Percentiles rank a stretch among this genome's conserved stretches.
phyloP scores from a whole-genome alignment of 1,140 invertebrate genomes.

The Sycobia sp. region DNA sequence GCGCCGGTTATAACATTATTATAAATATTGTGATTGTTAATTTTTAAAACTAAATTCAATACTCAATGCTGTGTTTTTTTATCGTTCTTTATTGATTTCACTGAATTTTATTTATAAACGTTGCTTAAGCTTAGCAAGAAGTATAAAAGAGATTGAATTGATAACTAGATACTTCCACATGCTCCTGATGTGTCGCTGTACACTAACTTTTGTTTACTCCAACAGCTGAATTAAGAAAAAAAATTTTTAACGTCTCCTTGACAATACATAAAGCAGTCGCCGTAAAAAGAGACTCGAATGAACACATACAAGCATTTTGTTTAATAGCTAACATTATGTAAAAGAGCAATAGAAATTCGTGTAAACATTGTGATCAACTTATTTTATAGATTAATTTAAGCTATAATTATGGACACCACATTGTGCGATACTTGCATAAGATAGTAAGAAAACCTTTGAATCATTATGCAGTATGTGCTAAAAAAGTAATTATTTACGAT shows the following conservation, averaged over 20 bases:
- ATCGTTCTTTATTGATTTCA: slow-evolving; percentile 9
- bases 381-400: slow-evolving; percentile 17
- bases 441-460: not conserved
- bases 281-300: slow-evolving; percentile 2
- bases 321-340: not conserved
- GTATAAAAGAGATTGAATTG: slow-evolving; percentile 29
- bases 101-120: slow-evolving; percentile 14
- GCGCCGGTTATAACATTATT: no score
- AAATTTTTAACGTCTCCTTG: not conserved
- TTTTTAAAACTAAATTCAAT: not conserved
- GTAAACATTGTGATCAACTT: slow-evolving; percentile 20
- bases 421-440: not conserved
- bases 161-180: not conserved
- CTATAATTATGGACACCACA: not conserved
- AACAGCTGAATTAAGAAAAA: no score
- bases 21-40: no score
- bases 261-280: slow-evolving; percentile 6
- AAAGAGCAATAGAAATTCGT: slow-evolving; percentile 16
- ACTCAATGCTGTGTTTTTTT: not conserved
- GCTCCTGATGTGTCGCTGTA: slow-evolving; percentile 1
- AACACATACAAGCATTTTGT: slow-evolving; percentile 3
- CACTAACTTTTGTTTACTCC: slow-evolving; percentile 7
- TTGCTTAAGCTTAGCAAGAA: slow-evolving; percentile 18
- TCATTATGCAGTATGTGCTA: not conserved
- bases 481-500: slow-evolving; percentile 18